phyloP scores from a whole-genome alignment of 2,113 vertebrate species.

The Zosterops lateralis region DNA sequence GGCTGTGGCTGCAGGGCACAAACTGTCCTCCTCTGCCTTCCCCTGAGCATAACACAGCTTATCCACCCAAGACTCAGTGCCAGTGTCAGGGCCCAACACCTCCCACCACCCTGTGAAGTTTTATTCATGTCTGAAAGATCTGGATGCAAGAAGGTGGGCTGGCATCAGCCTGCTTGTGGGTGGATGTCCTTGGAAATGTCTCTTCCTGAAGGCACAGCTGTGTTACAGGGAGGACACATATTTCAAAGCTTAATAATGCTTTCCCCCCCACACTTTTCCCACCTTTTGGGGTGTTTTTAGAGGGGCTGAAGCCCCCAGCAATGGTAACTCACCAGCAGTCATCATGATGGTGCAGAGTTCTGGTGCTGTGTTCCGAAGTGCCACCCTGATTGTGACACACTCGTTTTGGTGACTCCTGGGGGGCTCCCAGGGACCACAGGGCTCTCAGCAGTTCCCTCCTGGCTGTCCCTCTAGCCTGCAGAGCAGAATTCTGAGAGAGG shows the following conservation, averaged over 20 bases:
- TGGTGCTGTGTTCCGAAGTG: neutral
- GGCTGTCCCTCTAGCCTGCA: neutral
- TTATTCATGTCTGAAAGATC: neutral
- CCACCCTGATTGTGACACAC: neutral
- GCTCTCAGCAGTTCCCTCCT: neutral
- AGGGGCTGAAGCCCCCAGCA: neutral
- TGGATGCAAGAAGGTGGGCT: neutral
- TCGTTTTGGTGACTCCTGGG: neutral
- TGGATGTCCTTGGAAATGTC: neutral
- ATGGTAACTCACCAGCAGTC: constrained; percentile 50
- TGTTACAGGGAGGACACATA: neutral
- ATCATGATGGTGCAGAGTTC: constrained; percentile 19
- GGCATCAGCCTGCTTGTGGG: neutral
- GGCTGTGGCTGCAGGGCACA: neutral
- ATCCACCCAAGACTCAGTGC: neutral
- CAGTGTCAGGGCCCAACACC: neutral
- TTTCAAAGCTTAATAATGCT: neutral
- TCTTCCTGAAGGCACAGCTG: neutral
- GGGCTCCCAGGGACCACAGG: neutral
- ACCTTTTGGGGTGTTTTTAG: neutral
- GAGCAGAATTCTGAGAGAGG: neutral
- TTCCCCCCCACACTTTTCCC: accelerated
- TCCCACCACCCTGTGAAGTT: neutral
- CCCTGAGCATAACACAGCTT: neutral
- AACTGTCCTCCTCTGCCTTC: neutral